A percentile compares a stretch with the other conserved stretches of the same genome.
These are phyloP conservation scores for Sebastes oblongus DNA, from an alignment of 2,797 vertebrate genomes.

Conservation along the genomic window DNA sequence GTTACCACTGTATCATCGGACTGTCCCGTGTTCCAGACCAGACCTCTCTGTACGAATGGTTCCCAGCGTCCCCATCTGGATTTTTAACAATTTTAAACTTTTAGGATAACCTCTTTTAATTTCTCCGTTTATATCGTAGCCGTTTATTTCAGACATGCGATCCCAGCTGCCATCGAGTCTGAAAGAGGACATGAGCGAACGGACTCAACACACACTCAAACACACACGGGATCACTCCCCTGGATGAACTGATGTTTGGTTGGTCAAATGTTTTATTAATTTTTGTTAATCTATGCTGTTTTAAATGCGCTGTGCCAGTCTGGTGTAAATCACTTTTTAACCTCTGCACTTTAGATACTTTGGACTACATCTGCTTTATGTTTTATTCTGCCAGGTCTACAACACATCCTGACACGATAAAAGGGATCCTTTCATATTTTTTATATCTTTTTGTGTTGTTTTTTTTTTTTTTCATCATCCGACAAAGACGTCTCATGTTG, in stretches of 20 bases:
- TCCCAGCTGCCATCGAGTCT: slow-evolving; percentile 32
- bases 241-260: slow-evolving; percentile 21
- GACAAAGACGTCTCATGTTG: slow-evolving; percentile 2
- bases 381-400: slow-evolving; percentile 45
- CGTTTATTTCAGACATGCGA: slow-evolving; percentile 8
- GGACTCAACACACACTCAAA: neutral
- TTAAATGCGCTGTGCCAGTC: slow-evolving; percentile 52
- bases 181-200: slow-evolving; percentile 18
- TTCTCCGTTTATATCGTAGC: slow-evolving; percentile 14
- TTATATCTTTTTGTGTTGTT: slow-evolving; percentile 29
- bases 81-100: slow-evolving; percentile 46
- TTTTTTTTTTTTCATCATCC: neutral
- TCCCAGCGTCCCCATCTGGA: slow-evolving; percentile 24
- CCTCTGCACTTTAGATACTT: slow-evolving; percentile 57
- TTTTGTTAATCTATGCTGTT: slow-evolving; percentile 57
- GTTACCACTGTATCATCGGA: slow-evolving; percentile 32
- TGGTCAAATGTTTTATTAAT: slow-evolving; percentile 20
- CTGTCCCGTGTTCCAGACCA: neutral
- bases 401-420: slow-evolving; percentile 45
- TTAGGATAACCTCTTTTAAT: neutral
- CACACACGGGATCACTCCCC: neutral
- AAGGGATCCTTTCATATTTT: slow-evolving; percentile 61
- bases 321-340: slow-evolving; percentile 44
- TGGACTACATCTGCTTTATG: slow-evolving; percentile 40
- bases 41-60: slow-evolving; percentile 1